These are phyloP conservation scores for Parascotia fuliginaria DNA, from an alignment of 2,888 invertebrate genomes.

Conservation along the genomic window DNA sequence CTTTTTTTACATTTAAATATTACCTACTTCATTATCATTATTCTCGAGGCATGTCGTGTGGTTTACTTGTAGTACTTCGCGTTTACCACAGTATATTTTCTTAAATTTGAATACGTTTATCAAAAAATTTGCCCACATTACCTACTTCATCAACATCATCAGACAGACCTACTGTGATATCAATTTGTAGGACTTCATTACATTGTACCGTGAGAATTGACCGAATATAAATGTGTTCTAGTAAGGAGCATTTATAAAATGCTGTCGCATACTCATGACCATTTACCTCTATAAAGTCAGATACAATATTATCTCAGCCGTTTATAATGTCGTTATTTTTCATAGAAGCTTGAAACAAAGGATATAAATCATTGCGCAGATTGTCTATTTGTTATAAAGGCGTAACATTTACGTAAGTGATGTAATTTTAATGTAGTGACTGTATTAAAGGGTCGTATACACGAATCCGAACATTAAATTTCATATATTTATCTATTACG, in stretches of 20 bases:
- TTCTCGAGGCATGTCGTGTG: too few relatives aligned
- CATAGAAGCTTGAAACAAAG: conserved; percentile 41
- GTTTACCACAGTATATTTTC: too few relatives aligned
- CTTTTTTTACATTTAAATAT: too few relatives aligned
- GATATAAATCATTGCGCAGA: conserved; percentile 41
- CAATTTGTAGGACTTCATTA: not conserved
- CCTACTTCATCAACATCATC: too few relatives aligned
- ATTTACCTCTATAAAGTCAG: conserved; percentile 35
- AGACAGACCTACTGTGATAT: too few relatives aligned
- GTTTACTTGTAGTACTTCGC: too few relatives aligned
- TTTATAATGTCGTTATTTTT: conserved; percentile 43
- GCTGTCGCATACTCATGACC: conserved; percentile 30
- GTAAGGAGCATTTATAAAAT: conserved; percentile 18
- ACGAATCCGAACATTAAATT: not conserved
- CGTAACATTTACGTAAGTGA: conserved; percentile 31
- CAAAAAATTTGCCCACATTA: too few relatives aligned
- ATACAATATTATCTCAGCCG: conserved; percentile 17
- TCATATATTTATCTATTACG: too few relatives aligned
- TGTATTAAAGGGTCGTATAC: not conserved
- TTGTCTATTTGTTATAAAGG: conserved; percentile 44
- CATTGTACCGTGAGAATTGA: conserved; percentile 31
- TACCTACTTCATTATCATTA: too few relatives aligned
- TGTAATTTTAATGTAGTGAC: conserved; percentile 23
- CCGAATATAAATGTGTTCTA: conserved; percentile 25
- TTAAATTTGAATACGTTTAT: too few relatives aligned